phyloP scores from a whole-genome alignment of 2,888 invertebrate genomes.

The Ephialtes manifestator region DNA sequence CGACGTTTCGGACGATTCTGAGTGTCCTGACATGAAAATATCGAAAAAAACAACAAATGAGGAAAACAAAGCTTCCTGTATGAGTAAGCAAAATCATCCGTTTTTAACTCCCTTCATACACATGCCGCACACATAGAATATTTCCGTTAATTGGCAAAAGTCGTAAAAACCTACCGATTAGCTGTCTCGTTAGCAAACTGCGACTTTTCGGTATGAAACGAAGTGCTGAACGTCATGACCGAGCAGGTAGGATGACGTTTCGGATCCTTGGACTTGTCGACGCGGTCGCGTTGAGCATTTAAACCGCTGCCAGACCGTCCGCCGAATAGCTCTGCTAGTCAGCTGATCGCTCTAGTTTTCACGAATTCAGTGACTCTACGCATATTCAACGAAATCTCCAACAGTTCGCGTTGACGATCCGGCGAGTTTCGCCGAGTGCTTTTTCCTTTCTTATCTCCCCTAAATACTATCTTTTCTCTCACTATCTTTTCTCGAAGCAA shows the following conservation, averaged over 20 bases:
- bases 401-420: neutral
- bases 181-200: constrained; percentile 78
- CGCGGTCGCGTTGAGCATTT: constrained; percentile 64
- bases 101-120: too few relatives aligned
- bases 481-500: neutral
- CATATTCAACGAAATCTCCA: constrained; percentile 75
- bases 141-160: neutral
- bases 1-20: too few relatives aligned
- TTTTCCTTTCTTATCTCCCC: neutral
- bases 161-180: constrained; percentile 76
- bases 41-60: too few relatives aligned
- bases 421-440: neutral
- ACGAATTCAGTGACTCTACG: constrained; percentile 77
- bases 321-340: constrained; percentile 80
- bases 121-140: too few relatives aligned
- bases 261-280: constrained; percentile 68
- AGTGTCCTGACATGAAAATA: too few relatives aligned
- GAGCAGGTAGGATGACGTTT: constrained; percentile 73
- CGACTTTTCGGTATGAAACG: constrained; percentile 81
- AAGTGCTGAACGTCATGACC: constrained; percentile 83
- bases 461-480: neutral
- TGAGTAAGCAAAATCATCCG: too few relatives aligned
- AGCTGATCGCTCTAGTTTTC: constrained; percentile 80
- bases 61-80: too few relatives aligned
- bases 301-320: constrained; percentile 63